Evolutionary conservation across 2,113 vertebrate species (phyloP), one percentile per base, ranked within the genome.

Genomic region (Prionailurus bengalensis): DNA sequence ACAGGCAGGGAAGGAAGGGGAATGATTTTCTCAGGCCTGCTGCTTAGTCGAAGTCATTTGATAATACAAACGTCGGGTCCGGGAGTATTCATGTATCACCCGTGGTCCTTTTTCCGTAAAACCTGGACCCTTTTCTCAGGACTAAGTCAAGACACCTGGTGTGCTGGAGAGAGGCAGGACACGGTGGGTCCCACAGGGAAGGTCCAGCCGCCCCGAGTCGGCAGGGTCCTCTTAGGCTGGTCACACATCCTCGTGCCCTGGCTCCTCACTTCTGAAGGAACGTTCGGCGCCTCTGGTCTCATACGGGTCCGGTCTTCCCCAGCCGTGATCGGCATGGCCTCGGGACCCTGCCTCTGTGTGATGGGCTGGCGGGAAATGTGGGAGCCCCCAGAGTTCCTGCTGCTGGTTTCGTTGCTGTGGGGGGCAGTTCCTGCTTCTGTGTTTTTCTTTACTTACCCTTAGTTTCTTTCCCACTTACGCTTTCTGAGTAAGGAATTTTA

Each of bases 141-240:
- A 58, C 31, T 15, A 31, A 55, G 4, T 36, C 17, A 0, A 5
- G 78, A 27, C 9, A 10, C 10, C 42, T 58, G 1, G 4, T 71
- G n/a, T 21, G 5, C 11, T 0, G 14, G 14, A 42, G 55, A 45
- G 31, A 36, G 39, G 66, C 25, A 33, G 42, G 48, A 16, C 23
- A 42, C 33, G 17, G 63, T 23, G 45, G 11, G 25, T 29, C 31
- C 58, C 48, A 8, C 15, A 48, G 9, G 36, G 51, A 78, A 14
- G 51, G 13, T 55, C 10, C 21, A 0, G 0, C 23, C 6, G 0
- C 27, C 93, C 51, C 29, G 14, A 1, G 31, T 25, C 0, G 7
- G 25, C 42, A 33, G 78, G 33, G 33, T 53, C 6, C 4, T 89
- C 85, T 61, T 3, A 55, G 39, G 45, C 31, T 16, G 1, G 55